Base-by-base conservation (phyloP, 2,797 vertebrate genomes). In the Chelon labrosus region DNA sequence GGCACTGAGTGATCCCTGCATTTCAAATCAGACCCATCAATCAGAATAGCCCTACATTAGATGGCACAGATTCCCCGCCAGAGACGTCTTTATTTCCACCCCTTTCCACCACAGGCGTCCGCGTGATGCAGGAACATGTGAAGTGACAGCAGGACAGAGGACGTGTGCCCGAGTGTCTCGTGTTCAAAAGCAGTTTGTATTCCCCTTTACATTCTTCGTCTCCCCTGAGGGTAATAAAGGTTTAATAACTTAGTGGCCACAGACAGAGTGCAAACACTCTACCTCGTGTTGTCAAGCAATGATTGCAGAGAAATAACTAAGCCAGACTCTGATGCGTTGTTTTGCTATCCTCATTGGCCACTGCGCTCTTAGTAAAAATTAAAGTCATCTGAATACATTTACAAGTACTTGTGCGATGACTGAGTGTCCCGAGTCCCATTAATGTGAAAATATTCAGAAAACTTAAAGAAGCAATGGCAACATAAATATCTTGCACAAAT, bases 171-270 rank as follows among this genome's bases (percentile, higher is more conserved):
- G 3, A 16, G 42, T 7, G 46, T 66, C 50, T 49, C 20, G 0
- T 75, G 41, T 73, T 27, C 25, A 47, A 70, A 66, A 68, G 42
- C 31, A 12, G 58, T 13, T 38, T 13, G 2, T 4, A 5, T 51
- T 55, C 51, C 46, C 56, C 31, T 4, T n/a, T 4, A 7, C 7
- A 10, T 62, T 64, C 46, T 31, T 60, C 67, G 7, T 59, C 63
- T 65, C 73, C 70, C 51, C 56, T 20, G 79, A 74, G 73, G 75
- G 74, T 65, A 75, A 87, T 89, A 82, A 55, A 82, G 53, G 50
- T 16, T 7, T 79, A 83, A 87, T 70, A 67, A 80, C 72, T 63
- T 50, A 0, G 31, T 68, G 79, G 75, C 77, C 73, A n/a, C n/a
- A 6, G 70, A 61, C 85, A 59, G 39, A 20, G 71, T 19, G 31